phyloP scores from a whole-genome alignment of 2,797 vertebrate species.

The Rhyacichthys aspro region DNA sequence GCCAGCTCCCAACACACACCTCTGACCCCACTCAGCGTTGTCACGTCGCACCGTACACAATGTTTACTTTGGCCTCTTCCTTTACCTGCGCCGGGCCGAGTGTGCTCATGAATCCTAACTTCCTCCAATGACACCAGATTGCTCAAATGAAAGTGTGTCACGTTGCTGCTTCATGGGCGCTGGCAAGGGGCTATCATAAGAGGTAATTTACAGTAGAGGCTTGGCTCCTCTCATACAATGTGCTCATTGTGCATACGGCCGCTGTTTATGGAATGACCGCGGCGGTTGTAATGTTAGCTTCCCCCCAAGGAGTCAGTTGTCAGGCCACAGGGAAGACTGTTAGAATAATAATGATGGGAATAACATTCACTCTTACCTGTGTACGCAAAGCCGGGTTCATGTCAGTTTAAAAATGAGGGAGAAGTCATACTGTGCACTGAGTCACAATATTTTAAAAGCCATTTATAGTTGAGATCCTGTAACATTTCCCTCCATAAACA shows the following conservation, averaged over 20 bases:
- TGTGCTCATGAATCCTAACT: slow-evolving; percentile 45
- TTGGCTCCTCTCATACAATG: slow-evolving; percentile 66
- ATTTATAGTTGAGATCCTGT: slow-evolving; percentile 59
- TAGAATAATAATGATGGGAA: slow-evolving; percentile 74
- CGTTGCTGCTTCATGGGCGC: slow-evolving; percentile 33
- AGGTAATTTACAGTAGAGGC: slow-evolving; percentile 48
- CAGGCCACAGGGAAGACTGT: slow-evolving; percentile 64
- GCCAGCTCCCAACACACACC: slow-evolving; percentile 49
- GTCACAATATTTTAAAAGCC: slow-evolving; percentile 45
- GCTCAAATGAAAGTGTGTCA: slow-evolving; percentile 40
- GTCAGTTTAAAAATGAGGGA: slow-evolving; percentile 21
- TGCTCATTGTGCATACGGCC: slow-evolving; percentile 72
- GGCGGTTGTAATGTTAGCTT: slow-evolving; percentile 69
- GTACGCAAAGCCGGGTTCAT: slow-evolving; percentile 35
- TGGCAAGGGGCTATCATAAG: slow-evolving; percentile 45
- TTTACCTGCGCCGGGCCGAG: slow-evolving; percentile 46
- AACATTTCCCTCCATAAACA: slow-evolving; percentile 65
- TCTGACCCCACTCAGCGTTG: slow-evolving; percentile 51
- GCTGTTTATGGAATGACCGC: slow-evolving; percentile 63
- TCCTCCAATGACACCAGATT: slow-evolving; percentile 42
- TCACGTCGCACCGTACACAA: slow-evolving; percentile 33
- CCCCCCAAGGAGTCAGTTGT: slow-evolving; percentile 63
- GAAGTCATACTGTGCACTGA: slow-evolving; percentile 29
- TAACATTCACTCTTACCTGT: slow-evolving; percentile 66
- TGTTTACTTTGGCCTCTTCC: slow-evolving; percentile 53